A percentile compares a stretch with the other conserved stretches of the same genome.
These are phyloP conservation scores for Miniopterus natalensis DNA, from an alignment of 2,113 vertebrate species.

Conservation along the genomic window DNA sequence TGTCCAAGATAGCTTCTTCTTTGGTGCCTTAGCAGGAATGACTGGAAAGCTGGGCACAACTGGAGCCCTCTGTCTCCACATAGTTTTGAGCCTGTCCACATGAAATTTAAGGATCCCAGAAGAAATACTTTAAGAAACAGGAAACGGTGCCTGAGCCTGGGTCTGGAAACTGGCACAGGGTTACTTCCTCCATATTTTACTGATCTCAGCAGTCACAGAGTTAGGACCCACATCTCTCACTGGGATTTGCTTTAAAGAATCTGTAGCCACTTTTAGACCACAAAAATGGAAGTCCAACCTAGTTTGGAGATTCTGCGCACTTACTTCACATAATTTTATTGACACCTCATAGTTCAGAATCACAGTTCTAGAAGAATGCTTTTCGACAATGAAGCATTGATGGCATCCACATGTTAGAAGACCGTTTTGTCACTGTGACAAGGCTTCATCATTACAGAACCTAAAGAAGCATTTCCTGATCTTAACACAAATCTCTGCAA, in stretches of 20 bases:
- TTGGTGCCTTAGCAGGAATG: not conserved
- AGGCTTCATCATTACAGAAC: slow-evolving; percentile 2
- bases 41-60: not conserved
- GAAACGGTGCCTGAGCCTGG: not conserved
- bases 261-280: not conserved
- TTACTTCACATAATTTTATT: not conserved
- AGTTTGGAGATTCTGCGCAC: not conserved
- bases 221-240: not conserved
- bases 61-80: not conserved
- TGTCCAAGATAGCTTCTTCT: not conserved
- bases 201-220: not conserved
- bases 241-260: not conserved
- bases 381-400: not conserved
- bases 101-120: not conserved
- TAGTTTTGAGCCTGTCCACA: not conserved
- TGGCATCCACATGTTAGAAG: not conserved
- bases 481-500: slow-evolving; percentile 64
- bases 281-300: not conserved
- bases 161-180: not conserved
- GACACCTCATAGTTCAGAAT: not conserved
- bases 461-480: slow-evolving; percentile 54
- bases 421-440: not conserved
- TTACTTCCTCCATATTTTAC: not conserved
- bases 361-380: not conserved
- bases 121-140: not conserved